A percentile compares a stretch with the other conserved stretches of the same genome.
Conservation (phyloP, 2,888 invertebrate genomes). For the Platynereis dumerilii region DNA sequence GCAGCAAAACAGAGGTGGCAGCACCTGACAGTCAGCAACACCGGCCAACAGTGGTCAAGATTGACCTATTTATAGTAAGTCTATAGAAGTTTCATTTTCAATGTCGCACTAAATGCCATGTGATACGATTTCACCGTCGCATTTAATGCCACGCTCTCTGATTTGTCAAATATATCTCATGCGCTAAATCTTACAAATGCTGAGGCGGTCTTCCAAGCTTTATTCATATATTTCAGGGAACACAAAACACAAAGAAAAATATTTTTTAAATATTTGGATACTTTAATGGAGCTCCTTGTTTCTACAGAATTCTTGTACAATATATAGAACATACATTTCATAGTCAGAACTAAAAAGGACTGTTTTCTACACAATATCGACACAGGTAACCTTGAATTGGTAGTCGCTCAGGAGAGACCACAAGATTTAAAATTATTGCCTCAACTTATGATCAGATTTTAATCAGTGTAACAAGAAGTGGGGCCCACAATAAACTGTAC, state of each 20-base stretch:
- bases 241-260: constrained; percentile 1
- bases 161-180: no score
- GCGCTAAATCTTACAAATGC: no score
- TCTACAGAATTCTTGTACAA: constrained; percentile 29
- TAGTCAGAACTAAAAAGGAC: constrained; percentile 24
- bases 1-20: no score
- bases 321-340: constrained; percentile 29
- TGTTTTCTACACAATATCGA: constrained; percentile 27
- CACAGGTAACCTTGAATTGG: constrained; percentile 21
- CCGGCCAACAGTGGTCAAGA: no score
- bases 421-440: constrained; percentile 23
- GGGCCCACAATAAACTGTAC: constrained; percentile 3
- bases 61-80: no score
- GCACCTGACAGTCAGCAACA: no score
- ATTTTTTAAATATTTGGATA: constrained; percentile 26
- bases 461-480: constrained; percentile 5
- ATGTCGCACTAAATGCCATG: no score
- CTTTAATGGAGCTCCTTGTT: constrained; percentile 28
- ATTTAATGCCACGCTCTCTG: no score
- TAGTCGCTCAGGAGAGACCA: constrained; percentile 21
- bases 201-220: no score
- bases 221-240: no score
- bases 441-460: constrained; percentile 20
- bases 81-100: no score
- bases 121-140: no score